Evolutionary conservation across 2,797 vertebrate genomes (phyloP), one percentile per base, ranked within the genome.

Genomic region (Alfaro cultratus): DNA sequence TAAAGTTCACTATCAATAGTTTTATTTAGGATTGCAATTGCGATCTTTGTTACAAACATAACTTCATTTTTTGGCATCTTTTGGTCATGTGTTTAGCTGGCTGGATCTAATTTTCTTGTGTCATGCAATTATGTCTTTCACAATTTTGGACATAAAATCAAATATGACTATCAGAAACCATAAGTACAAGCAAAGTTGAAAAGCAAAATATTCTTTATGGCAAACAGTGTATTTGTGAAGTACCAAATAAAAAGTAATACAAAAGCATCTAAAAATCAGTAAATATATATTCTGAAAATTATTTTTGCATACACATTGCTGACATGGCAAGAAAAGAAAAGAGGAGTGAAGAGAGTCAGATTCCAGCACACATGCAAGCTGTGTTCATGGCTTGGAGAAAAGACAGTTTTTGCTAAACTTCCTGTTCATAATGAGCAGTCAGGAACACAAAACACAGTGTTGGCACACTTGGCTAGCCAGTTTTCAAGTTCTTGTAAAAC

Each of bases 341-440:
- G 77, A 55, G 46, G 2, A 81, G 80, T 81, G 81, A 64, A 85
- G 75, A 89, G 87, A 83, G 84, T 87, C 73, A 4, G 82, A 84
- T 92, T 91, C 87, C 86, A 64, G 82, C 55, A 67, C 67, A 41
- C 74, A 60, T 36, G 41, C 86, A 86, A 80, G 88, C 92, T 92
- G 89, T 90, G 90, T 94, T 92, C 90, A 88, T 76, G 85, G 89
- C 86, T 85, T 74, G 70, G 86, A 90, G 86, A 89, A 88, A 89
- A 85, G 75, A 82, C 77, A 81, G 80, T 80, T 92, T 81, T 86
- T 41, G 39, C 81, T 80, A 81, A 90, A 87, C 83, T 76, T 87
- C 76, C 83, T 83, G 80, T 88, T 90, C 80, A 89, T 92, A 93
- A 94, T 93, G 91, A 94, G 92, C 79, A 90, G 89, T 78, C 75